Evolutionary conservation across 2,888 invertebrate species (phyloP), one percentile per base, ranked within the genome.

Genomic region (Eucera pruinosa): DNA sequence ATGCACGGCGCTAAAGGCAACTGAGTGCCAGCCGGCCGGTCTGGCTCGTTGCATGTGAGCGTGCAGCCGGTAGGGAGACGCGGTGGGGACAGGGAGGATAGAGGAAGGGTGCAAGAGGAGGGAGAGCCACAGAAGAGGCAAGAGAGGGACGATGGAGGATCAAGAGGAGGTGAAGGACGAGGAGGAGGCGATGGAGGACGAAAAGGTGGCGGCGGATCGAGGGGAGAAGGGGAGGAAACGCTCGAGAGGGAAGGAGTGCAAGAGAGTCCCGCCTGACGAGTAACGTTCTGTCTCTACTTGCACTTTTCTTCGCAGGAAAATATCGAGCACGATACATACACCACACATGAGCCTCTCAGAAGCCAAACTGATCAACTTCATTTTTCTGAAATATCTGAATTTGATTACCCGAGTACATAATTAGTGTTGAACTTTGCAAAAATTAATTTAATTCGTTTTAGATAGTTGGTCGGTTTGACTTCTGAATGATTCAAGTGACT

Each of bases 1-100:
- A 85, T 86, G 87, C 87, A 81, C 88, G 87, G 82, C 87, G 85
- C 87, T 86, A 86, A 83, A 87, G 81, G 85, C 88, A 81, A 88
- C 88, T 84, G 87, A 87, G 78, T 84, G 84, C 83, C 83, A 84
- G 84, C 86, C 89, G 87, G 87, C 87, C 87, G 85, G 86, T 84
- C 81, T 72, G 83, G 55, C 68, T 82, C 80, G 85, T 78, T 85
- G 85, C 84, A 86, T 82, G 86, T 72, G 71, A 85, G 78, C 78
- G 84, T 82, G 81, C 76, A 75, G 74, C 73, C 71, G 71, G 73
- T 54, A n/a, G 64, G 52, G 61, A 20, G 55, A 39, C 41, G 27
- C 25, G 18, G 58, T 50, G 72, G 76, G 50, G 52, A 25, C 50
- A 50, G 73, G 62, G 68, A 72, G 62, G 50, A 45, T 54, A 64